These are phyloP conservation scores for Tragelaphus buxtoni DNA, from an alignment of 2,113 vertebrate species.

Conservation along the genomic window DNA sequence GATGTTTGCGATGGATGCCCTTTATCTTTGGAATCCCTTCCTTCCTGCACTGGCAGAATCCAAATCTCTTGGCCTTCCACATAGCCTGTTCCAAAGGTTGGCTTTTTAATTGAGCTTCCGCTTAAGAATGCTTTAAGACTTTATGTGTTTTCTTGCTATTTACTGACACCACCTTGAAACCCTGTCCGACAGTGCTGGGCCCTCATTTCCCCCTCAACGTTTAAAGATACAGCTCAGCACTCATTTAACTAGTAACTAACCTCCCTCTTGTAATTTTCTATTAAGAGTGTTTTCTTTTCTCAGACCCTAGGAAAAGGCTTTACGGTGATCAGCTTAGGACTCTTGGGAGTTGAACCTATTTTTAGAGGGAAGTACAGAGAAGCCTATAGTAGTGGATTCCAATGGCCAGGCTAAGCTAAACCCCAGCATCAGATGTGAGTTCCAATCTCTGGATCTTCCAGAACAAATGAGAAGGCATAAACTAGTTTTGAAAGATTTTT, in stretches of 20 bases:
- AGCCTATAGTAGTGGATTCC: not conserved
- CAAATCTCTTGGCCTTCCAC: constrained; percentile 30
- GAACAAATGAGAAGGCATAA: not conserved
- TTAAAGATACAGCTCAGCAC: not conserved
- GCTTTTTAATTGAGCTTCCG: constrained; percentile 34
- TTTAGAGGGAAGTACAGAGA: not conserved
- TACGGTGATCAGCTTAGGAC: not conserved
- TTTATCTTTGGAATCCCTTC: constrained; percentile 60
- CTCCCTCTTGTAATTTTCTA: not conserved
- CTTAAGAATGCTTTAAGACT: not conserved
- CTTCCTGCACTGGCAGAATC: constrained; percentile 55
- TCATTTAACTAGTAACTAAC: not conserved
- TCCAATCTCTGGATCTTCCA: not conserved
- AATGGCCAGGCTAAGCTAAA: not conserved
- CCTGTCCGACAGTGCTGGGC: not conserved
- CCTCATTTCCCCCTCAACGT: not conserved
- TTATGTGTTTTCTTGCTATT: not conserved
- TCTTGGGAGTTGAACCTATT: not conserved
- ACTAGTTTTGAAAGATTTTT: not conserved
- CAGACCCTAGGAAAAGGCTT: not conserved
- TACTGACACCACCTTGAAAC: not conserved
- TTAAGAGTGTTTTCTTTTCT: not conserved
- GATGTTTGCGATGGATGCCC: constrained; percentile 38
- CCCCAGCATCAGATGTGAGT: not conserved
- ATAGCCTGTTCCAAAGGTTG: constrained; percentile 11